Percentiles rank a stretch among this genome's conserved stretches.
Evolutionary conservation across 1,140 invertebrate genomes (phyloP).

Genomic region (Globodera rostochiensis): DNA sequence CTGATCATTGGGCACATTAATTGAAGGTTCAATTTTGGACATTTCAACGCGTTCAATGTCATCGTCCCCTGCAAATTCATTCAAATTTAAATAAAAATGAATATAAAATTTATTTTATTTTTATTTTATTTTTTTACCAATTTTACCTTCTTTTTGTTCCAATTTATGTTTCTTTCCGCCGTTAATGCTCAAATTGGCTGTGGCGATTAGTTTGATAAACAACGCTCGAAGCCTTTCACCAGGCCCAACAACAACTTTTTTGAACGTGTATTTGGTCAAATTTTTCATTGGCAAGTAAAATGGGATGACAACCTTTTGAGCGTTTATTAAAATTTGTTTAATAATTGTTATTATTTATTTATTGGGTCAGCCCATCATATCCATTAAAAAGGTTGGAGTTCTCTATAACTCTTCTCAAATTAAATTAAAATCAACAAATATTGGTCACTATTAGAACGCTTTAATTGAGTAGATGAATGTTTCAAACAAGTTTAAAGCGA

Average conservation of each 20-base stretch:
- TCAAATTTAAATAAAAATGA: background rate
- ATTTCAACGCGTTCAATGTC: background rate
- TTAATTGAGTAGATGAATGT: too few relatives aligned
- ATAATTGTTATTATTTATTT: too few relatives aligned
- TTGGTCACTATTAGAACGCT: too few relatives aligned
- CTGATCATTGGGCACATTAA: background rate
- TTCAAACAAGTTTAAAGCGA: too few relatives aligned
- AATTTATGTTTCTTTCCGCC: background rate
- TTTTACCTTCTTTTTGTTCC: background rate
- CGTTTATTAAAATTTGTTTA: too few relatives aligned
- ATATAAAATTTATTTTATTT: background rate
- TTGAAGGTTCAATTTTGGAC: background rate
- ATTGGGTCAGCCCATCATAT: too few relatives aligned
- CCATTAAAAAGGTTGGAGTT: too few relatives aligned
- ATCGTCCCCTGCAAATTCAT: background rate
- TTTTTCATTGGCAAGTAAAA: constrained; percentile 1
- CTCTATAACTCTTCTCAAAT: too few relatives aligned
- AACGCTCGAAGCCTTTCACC: background rate
- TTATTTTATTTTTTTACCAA: background rate
- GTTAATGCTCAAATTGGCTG: background rate
- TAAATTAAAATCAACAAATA: too few relatives aligned
- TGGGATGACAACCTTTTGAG: background rate
- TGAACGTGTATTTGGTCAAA: background rate
- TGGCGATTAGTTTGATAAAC: background rate
- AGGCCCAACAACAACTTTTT: background rate